Conservation (phyloP, 2,888 invertebrate genomes). For the Pseudoips prasinana region DNA sequence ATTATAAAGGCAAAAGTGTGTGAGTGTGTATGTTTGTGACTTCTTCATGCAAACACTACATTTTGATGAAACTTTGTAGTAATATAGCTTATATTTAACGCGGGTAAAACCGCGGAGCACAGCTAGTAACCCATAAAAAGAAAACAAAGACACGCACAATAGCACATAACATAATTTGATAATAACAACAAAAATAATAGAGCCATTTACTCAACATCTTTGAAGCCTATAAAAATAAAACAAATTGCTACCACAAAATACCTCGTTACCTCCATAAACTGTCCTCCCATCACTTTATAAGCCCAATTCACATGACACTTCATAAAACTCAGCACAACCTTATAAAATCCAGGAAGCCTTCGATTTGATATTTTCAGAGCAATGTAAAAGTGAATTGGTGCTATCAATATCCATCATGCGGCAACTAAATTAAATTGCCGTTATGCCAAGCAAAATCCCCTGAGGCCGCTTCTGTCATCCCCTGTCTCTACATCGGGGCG, state of each 20-base stretch:
- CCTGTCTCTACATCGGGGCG: constrained; percentile 31
- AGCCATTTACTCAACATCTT: too few species aligned
- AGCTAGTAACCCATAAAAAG: too few species aligned
- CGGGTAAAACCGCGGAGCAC: too few species aligned
- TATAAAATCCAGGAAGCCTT: constrained; percentile 28
- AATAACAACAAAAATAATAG: too few species aligned
- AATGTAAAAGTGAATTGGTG: constrained; percentile 38
- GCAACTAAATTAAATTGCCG: constrained; percentile 41
- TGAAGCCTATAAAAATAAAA: too few species aligned
- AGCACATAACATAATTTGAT: background rate
- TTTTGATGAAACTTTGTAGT: too few species aligned
- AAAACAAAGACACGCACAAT: too few species aligned
- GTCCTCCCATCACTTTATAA: constrained; percentile 18
- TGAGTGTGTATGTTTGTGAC: too few species aligned
- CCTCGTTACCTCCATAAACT: constrained; percentile 16
- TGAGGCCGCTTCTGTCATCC: constrained; percentile 37
- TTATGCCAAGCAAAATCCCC: constrained; percentile 28
- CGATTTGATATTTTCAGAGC: constrained; percentile 27
- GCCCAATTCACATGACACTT: constrained; percentile 16
- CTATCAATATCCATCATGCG: constrained; percentile 43
- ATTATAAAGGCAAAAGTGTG: too few species aligned
- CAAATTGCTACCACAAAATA: too few species aligned
- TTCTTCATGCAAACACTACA: too few species aligned
- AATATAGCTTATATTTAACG: too few species aligned
- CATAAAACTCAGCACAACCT: constrained; percentile 16